Evolutionary conservation across 2,888 invertebrate species (phyloP).

Genomic region (Brachylomia viminalis): DNA sequence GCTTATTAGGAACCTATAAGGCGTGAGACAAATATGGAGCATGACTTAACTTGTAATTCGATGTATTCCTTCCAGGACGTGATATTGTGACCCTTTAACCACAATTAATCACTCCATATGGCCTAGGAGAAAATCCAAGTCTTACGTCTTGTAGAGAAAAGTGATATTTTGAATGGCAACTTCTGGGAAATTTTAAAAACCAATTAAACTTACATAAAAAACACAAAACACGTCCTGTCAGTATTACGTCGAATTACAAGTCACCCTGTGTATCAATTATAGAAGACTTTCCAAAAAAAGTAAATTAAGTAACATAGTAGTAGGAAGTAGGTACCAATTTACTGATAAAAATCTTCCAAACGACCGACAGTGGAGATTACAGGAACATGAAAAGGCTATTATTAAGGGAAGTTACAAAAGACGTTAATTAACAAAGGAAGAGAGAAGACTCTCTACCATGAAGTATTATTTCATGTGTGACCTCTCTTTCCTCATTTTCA

Average conservation of each 20-base stretch:
- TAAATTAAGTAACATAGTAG: slow-evolving; percentile 7
- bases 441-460: slow-evolving; percentile 30
- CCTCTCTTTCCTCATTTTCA: slow-evolving; percentile 16
- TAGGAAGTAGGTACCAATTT: slow-evolving; percentile 44
- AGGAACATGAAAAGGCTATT: slow-evolving; percentile 20
- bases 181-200: background rate
- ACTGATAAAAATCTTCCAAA: slow-evolving; percentile 45
- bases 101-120: background rate
- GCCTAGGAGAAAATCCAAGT: background rate
- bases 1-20: background rate
- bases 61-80: background rate
- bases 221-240: background rate
- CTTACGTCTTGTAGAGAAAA: background rate
- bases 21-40: background rate
- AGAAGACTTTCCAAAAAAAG: background rate
- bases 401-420: slow-evolving; percentile 39
- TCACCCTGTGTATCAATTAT: background rate
- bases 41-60: background rate
- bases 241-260: background rate
- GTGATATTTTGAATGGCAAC: background rate
- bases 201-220: background rate
- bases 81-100: background rate
- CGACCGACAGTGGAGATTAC: slow-evolving; percentile 38
- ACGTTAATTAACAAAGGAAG: slow-evolving; percentile 50
- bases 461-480: slow-evolving; percentile 47